Conservation (phyloP, 2,888 invertebrate genomes). For the Pheosia gnoma region DNA sequence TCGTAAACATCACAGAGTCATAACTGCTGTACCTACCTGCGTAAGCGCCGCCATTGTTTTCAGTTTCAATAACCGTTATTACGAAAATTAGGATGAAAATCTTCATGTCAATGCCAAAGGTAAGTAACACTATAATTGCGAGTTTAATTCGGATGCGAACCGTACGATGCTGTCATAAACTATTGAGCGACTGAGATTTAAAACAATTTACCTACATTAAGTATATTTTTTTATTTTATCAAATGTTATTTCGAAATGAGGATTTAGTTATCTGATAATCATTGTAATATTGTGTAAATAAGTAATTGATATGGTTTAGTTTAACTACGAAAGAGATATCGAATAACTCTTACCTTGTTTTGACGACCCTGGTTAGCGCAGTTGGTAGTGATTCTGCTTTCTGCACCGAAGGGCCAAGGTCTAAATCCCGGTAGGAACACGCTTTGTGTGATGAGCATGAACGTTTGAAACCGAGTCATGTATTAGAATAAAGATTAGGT, state of each 20-base stretch:
- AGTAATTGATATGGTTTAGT: neutral
- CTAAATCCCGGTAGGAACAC: no score
- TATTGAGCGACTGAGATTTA: neutral
- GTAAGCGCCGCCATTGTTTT: slow-evolving; percentile 11
- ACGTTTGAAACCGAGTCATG: no score
- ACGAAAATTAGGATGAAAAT: slow-evolving; percentile 9
- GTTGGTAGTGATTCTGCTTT: no score
- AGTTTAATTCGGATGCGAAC: neutral
- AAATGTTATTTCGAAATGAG: slow-evolving; percentile 19
- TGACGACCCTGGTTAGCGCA: no score
- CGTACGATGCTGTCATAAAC: neutral
- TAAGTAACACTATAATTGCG: neutral
- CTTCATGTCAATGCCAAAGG: slow-evolving; percentile 19
- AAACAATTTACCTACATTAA: neutral
- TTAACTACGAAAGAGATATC: no score
- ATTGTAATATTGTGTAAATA: slow-evolving; percentile 1
- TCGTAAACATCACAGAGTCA: slow-evolving; percentile 1
- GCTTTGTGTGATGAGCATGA: no score
- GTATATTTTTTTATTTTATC: slow-evolving; percentile 14
- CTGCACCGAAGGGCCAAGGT: no score
- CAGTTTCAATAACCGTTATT: slow-evolving; percentile 12
- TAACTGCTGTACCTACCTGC: slow-evolving; percentile 10
- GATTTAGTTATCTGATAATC: slow-evolving; percentile 15
- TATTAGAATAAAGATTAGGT: no score
- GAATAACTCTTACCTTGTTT: no score